phyloP scores from a whole-genome alignment of 2,113 vertebrate genomes.

The Nesoenas mayeri region DNA sequence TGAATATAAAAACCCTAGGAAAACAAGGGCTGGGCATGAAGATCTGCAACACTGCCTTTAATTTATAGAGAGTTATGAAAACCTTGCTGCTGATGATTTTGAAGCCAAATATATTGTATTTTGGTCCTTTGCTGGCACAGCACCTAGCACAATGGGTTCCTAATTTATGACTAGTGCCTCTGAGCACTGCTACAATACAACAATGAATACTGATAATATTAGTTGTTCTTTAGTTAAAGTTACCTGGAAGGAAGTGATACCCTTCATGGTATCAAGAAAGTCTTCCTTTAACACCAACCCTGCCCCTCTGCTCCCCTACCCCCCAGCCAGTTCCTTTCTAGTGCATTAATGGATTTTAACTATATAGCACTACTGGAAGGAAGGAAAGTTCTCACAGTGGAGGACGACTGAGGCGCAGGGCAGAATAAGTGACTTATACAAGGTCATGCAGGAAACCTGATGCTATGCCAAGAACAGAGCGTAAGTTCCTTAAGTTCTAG shows the following conservation, averaged over 20 bases:
- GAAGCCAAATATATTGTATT: not conserved
- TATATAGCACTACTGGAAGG: not conserved
- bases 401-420: not conserved
- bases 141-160: not conserved
- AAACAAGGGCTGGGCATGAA: conserved; percentile 23
- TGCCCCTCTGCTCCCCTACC: not conserved
- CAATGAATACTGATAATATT: not conserved
- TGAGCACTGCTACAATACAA: not conserved
- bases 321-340: not conserved
- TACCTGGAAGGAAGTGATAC: not conserved
- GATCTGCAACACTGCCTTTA: not conserved
- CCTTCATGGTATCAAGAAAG: not conserved
- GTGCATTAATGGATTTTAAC: conserved; percentile 1
- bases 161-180: not conserved
- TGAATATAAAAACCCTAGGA: conserved; percentile 26
- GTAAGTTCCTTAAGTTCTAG: conserved; percentile 58
- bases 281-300: not conserved
- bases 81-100: conserved; percentile 36
- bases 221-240: conserved; percentile 15
- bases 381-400: conserved; percentile 14
- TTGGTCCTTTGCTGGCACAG: not conserved
- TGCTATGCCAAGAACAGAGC: conserved; percentile 23
- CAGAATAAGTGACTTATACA: conserved; percentile 66
- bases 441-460: conserved; percentile 59
- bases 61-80: conserved; percentile 52